These are phyloP conservation scores for Peromyscus nudipes DNA, from an alignment of 2,797 vertebrate species.

Conservation along the genomic window DNA sequence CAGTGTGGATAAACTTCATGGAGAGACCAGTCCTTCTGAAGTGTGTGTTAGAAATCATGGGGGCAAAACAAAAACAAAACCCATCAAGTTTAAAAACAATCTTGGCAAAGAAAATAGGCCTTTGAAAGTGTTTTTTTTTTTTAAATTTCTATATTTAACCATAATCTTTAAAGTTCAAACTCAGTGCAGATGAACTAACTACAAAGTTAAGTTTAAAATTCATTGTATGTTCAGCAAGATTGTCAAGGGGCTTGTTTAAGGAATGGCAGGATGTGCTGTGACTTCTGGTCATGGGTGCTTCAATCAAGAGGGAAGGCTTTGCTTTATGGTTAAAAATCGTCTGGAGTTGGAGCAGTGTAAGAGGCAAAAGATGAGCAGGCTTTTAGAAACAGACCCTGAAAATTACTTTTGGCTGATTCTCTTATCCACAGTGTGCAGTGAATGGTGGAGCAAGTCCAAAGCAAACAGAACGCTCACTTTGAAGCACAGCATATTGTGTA, in stretches of 20 bases:
- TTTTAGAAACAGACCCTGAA: not conserved
- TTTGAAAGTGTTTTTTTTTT: not conserved
- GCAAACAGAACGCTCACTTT: not conserved
- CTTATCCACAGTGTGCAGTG: not conserved
- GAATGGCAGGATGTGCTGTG: not conserved
- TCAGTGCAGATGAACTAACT: not conserved
- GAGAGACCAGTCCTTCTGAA: not conserved
- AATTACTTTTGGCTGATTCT: not conserved
- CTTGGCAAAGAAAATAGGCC: not conserved
- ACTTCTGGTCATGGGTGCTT: not conserved
- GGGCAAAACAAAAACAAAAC: not conserved
- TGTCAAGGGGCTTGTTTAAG: not conserved
- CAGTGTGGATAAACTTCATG: not conserved
- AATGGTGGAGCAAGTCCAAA: not conserved
- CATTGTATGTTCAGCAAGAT: slow-evolving; percentile 48
- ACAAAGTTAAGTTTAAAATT: slow-evolving; percentile 50
- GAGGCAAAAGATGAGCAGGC: not conserved
- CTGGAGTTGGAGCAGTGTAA: slow-evolving; percentile 1
- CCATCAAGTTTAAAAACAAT: not conserved
- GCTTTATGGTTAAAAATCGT: not conserved
- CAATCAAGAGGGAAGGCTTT: slow-evolving; percentile 6
- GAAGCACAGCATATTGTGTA: not conserved
- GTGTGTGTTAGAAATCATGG: slow-evolving; percentile 4
- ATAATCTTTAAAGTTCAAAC: slow-evolving; percentile 6
- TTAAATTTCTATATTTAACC: not conserved